Conservation (phyloP, 1,140 invertebrate species). For the Ceratitis capitata region DNA sequence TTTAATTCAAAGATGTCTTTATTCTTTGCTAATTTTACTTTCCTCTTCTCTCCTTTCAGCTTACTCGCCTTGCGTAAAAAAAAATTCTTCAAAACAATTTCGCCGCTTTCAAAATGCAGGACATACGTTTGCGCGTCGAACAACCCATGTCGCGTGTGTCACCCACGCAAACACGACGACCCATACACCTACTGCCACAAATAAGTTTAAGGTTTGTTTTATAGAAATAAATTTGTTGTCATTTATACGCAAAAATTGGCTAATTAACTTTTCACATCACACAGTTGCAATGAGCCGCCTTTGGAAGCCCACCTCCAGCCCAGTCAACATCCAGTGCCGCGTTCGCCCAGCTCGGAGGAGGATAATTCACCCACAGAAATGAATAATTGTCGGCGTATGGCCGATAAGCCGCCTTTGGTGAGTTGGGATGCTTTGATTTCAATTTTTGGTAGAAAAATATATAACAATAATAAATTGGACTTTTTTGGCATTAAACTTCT, state of each 20-base stretch:
- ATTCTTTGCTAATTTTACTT: no score
- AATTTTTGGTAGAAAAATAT: neutral
- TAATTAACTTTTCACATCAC: neutral
- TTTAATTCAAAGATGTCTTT: no score
- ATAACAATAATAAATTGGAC: no score
- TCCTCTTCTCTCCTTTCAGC: neutral
- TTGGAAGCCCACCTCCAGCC: neutral
- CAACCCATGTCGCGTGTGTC: conserved; percentile 23
- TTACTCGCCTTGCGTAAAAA: no score
- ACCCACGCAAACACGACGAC: neutral
- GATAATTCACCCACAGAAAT: conserved; percentile 89
- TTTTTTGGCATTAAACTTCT: no score
- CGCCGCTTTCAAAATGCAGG: conserved; percentile 24
- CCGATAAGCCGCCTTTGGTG: conserved; percentile 84
- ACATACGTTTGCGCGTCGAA: conserved; percentile 39
- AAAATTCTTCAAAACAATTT: neutral
- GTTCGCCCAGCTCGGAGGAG: conserved; percentile 79
- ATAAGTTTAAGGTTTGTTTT: conserved; percentile 27
- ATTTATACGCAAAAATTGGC: neutral
- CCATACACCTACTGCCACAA: conserved; percentile 39
- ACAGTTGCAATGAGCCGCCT: conserved; percentile 41
- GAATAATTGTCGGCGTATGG: conserved; percentile 83
- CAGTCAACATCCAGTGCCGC: conserved; percentile 36
- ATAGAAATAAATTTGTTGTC: neutral
- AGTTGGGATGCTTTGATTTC: conserved; percentile 62